A percentile compares a stretch with the other conserved stretches of the same genome.
These are phyloP conservation scores for Drosophila pseudoananassae DNA, from an alignment of 1,140 invertebrate genomes.

Conservation along the genomic window DNA sequence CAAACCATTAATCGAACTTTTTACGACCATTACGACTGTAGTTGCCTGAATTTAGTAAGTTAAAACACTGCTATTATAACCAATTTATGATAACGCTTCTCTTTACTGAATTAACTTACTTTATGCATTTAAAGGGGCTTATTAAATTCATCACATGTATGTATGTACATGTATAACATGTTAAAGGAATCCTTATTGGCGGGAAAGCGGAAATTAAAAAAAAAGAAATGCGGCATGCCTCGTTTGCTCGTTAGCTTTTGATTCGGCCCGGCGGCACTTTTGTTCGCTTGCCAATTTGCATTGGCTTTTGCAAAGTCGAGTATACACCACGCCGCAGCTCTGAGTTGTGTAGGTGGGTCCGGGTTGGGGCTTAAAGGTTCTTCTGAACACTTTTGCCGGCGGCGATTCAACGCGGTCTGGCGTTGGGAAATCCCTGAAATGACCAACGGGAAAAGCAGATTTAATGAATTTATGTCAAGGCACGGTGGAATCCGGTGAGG, in stretches of 20 bases:
- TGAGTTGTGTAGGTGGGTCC: background rate
- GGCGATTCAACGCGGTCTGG: slow-evolving; percentile 27
- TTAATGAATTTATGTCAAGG: slow-evolving; percentile 69
- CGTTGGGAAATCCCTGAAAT: slow-evolving; percentile 20
- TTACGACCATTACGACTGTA: no score
- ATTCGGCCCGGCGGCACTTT: slow-evolving; percentile 27
- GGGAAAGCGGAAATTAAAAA: slow-evolving; percentile 9
- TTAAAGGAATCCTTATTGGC: slow-evolving; percentile 6
- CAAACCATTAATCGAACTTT: no score
- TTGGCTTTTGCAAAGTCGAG: slow-evolving; percentile 18
- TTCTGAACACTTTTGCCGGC: slow-evolving; percentile 18
- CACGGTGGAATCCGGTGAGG: slow-evolving; percentile 24
- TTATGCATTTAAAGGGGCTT: background rate
- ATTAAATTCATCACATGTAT: background rate
- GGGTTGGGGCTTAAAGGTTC: background rate
- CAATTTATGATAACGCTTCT: no score
- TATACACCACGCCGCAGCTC: background rate
- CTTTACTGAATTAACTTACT: background rate
- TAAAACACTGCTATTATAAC: no score
- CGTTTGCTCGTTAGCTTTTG: slow-evolving; percentile 34
- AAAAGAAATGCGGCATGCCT: background rate
- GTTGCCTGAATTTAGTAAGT: no score
- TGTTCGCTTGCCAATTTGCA: slow-evolving; percentile 40
- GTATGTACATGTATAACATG: background rate
- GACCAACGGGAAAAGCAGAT: slow-evolving; percentile 34